A percentile compares a stretch with the other conserved stretches of the same genome.
phyloP scores from a whole-genome alignment of 2,888 invertebrate species.

The Nomada goodeniana region DNA sequence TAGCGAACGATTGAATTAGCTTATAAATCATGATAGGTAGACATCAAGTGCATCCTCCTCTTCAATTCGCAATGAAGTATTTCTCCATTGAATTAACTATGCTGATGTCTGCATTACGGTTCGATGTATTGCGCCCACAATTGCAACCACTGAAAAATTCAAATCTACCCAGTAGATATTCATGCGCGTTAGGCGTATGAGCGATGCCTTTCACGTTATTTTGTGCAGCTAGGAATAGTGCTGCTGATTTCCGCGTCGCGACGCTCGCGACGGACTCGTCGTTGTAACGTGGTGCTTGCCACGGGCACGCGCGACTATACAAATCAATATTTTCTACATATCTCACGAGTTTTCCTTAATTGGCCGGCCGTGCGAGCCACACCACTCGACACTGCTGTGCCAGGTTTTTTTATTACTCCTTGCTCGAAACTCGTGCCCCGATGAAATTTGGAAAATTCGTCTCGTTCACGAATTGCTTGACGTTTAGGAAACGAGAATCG shows the following conservation, averaged over 20 bases:
- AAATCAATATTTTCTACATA: constrained; percentile 80
- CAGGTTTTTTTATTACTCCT: constrained; percentile 18
- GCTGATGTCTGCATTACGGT: neutral
- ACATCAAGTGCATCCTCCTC: neutral
- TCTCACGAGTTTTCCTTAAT: constrained; percentile 76
- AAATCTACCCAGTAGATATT: too few relatives aligned
- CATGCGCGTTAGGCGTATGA: neutral
- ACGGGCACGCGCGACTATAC: constrained; percentile 77
- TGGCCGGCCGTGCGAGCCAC: constrained; percentile 49
- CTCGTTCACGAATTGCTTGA: neutral
- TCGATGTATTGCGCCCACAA: neutral
- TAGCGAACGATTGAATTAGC: constrained; percentile 9
- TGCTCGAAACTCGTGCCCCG: constrained; percentile 2
- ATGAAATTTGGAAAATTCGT: constrained; percentile 8
- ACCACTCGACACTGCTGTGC: constrained; percentile 23
- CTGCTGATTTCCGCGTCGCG: constrained; percentile 72
- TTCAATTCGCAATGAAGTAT: neutral
- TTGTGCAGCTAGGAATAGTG: constrained; percentile 64
- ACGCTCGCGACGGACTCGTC: constrained; percentile 65
- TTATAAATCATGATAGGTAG: constrained; percentile 5
- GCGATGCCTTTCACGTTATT: neutral
- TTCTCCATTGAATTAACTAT: neutral
- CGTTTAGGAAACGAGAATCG: constrained; percentile 15
- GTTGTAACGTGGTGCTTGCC: constrained; percentile 70
- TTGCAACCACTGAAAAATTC: too few relatives aligned